Conservation (phyloP, 2,888 invertebrate species). For the Andrena praecox region DNA sequence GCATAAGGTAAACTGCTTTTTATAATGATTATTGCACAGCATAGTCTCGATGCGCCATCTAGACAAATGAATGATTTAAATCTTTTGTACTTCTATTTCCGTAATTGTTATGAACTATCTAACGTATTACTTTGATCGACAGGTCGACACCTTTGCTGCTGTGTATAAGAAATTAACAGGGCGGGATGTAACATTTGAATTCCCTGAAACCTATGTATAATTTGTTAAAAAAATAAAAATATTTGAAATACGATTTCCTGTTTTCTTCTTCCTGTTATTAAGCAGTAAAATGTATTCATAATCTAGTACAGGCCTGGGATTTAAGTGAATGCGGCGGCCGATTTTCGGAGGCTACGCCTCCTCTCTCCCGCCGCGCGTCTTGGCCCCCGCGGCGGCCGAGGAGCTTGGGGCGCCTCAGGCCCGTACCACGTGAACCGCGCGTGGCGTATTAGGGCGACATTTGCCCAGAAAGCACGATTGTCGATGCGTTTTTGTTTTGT, state of each 20-base stretch:
- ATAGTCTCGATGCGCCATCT: not conserved
- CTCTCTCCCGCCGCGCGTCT: too few relatives aligned
- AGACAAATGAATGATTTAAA: not conserved
- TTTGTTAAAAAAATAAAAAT: slow-evolving; percentile 64
- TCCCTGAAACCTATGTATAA: slow-evolving; percentile 99
- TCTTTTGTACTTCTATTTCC: not conserved
- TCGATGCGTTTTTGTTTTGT: too few relatives aligned
- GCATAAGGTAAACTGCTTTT: slow-evolving; percentile 92
- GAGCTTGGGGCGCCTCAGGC: too few relatives aligned
- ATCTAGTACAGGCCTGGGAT: too few relatives aligned
- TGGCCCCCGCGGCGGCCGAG: too few relatives aligned
- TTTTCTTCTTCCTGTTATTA: not conserved
- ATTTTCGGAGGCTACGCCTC: too few relatives aligned
- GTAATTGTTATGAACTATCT: slow-evolving; percentile 20
- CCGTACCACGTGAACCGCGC: too few relatives aligned
- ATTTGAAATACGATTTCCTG: slow-evolving; percentile 55
- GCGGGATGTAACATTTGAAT: slow-evolving; percentile 99
- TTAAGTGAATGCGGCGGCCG: too few relatives aligned
- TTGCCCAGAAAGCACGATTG: too few relatives aligned
- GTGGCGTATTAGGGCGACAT: too few relatives aligned
- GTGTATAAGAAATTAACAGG: slow-evolving; percentile 99
- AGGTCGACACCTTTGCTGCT: slow-evolving; percentile 99
- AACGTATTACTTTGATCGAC: slow-evolving; percentile 68
- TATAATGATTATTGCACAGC: not conserved
- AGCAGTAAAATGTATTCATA: too few relatives aligned